Evolutionary conservation across 2,888 invertebrate species (phyloP), one percentile per base, ranked within the genome.

Genomic region (Volucella zonaria): DNA sequence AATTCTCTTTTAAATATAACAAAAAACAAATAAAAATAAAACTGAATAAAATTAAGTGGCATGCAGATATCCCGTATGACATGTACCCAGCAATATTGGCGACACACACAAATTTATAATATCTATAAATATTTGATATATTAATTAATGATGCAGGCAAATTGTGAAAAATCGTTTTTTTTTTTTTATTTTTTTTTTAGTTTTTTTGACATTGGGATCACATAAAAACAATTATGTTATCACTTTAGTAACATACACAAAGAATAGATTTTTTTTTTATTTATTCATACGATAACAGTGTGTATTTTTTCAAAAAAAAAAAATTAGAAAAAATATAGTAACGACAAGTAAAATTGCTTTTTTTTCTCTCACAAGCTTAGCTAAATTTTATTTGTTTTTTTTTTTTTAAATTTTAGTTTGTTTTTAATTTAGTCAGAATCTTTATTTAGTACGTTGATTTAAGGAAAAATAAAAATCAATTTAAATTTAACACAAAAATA

Each of bases 51-150:
- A 77, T 40, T 61, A 49, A 73, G 38, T n/a, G 45, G 71, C 87
- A 87, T 86, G 87, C 87, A 87, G 73, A 87, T 78, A 86, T 87
- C 87, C 87, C 87, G 87, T 87, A 88, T 89, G 89, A 89, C 89
- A 89, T 89, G 89, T 89, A 89, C 89, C 88, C 89, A 88, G 87
- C 83, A 82, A 83, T 75, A 68, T 86, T 87, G 87, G 88, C 88
- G 87, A 88, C 88, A 82, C 86, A 86, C 82, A 82, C 62, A 86
- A 82, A 66, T 76, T 70, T 76, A 78, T 78, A 70, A 31, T 31
- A 31, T 31, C 31, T 56, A 85, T 81, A 87, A 87, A 83, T 87
- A 86, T 64, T 77, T 74, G 78, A 70, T 74, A 78, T 31, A 31
- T 74, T 52, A 74, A 67, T 77, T 59, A 78, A 83, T 86, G 61